phyloP scores from a whole-genome alignment of 2,113 vertebrate species.

The Alaudala cheleensis region DNA sequence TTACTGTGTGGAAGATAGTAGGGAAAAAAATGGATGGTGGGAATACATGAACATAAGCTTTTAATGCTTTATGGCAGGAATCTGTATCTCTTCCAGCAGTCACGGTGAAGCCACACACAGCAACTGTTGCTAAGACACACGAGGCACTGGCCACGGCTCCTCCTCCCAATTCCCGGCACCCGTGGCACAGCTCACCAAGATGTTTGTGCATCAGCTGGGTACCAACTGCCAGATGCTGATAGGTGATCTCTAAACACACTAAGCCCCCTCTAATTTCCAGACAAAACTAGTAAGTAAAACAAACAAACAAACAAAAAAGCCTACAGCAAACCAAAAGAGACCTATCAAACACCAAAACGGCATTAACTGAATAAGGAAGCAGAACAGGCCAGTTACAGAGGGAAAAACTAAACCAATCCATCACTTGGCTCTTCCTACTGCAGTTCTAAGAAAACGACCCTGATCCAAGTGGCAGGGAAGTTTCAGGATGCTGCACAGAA shows the following conservation, averaged over 20 bases:
- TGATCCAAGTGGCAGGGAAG: not conserved
- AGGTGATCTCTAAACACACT: not conserved
- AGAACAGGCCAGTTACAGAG: not conserved
- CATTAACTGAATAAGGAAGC: not conserved
- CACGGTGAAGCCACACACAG: fast-evolving
- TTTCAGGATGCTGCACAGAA: not conserved
- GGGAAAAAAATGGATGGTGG: not conserved
- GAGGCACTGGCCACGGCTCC: fast-evolving
- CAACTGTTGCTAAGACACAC: not conserved
- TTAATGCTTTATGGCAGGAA: not conserved
- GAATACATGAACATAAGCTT: not conserved
- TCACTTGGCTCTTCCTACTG: not conserved
- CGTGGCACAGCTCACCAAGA: not conserved
- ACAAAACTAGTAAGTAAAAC: not conserved
- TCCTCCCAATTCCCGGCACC: not conserved
- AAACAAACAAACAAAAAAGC: not conserved
- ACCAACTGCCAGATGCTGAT: not conserved
- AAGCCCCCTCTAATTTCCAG: not conserved
- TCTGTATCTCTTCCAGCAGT: not conserved
- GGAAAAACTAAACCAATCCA: not conserved
- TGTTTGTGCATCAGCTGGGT: not conserved
- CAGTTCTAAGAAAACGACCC: not conserved
- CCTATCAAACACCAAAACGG: not conserved
- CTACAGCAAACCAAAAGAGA: not conserved
- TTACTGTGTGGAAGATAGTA: not conserved